Base-by-base conservation (phyloP, 2,888 invertebrate genomes). In the Noctuana brunneofusca region DNA sequence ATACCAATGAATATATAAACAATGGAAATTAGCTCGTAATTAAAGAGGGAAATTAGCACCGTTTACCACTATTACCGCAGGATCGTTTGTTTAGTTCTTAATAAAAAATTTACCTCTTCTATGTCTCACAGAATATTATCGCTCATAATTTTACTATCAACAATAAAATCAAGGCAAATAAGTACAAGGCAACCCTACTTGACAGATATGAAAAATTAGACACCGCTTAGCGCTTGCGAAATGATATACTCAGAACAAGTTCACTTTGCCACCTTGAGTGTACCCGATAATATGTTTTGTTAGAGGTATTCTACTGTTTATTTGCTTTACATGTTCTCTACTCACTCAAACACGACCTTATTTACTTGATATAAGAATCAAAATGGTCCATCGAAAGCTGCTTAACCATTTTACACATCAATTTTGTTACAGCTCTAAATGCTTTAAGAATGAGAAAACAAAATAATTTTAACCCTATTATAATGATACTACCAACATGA, bases 141-240 rank as follows among this genome's bases (percentile, higher is more conserved):
- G n/a, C 11, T 16, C 41, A 16, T 41, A 16, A 41, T 41, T 41
- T 41, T 16, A 41, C 16, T 41, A 16, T 41, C 16, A 41, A 41
- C 22, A 20, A 46, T 46, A 4, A 41, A 27, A 43, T 9, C 41
- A 43, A 55, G 55, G 16, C n/a, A 41, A 41, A 41, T 41, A 41
- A n/a, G 55, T 18, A 2, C 56, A 43, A 46, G 18, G 57, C 14
- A 57, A 48, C 20, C 32, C 16, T 48, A 48, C 22, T 32, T 14
- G 46, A 35, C 35, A 48, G 57, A 22, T 30, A 48, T 60, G 27
- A 57, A 67, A 43, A 65, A 65, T 68, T 68, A 65, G 58, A 27
- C 56, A n/a, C 24, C 64, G 60, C 64, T 69, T 69, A 63, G 58
- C 56, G 50, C 59, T 68, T 71, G 65, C 67, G 66, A 68, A 71